Evolutionary conservation across 2,888 invertebrate species (phyloP).

Genomic region (Cantharis rustica): DNA sequence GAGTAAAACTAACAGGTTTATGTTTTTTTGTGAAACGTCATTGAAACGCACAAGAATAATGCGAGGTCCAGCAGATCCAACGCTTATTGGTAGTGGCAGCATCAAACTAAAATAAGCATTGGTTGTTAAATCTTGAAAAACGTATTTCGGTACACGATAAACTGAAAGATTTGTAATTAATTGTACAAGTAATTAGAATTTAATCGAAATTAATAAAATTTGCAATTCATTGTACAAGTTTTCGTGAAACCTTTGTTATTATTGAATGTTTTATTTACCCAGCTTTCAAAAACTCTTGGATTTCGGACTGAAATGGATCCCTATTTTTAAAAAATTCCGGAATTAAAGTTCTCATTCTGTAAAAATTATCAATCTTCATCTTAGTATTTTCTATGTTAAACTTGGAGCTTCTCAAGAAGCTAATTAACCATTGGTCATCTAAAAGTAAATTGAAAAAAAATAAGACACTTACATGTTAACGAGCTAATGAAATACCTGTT

Average conservation of each 20-base stretch:
- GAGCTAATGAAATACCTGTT: slow-evolving; percentile 54
- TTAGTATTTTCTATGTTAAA: slow-evolving; percentile 61
- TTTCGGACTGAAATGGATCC: slow-evolving; percentile 52
- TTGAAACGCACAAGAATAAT: neutral
- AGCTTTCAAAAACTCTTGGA: slow-evolving; percentile 46
- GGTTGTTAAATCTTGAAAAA: neutral
- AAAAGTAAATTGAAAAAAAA: slow-evolving; percentile 7
- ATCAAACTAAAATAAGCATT: neutral
- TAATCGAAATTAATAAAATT: too few relatives aligned
- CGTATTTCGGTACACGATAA: neutral
- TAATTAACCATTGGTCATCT: slow-evolving; percentile 61
- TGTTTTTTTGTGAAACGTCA: neutral
- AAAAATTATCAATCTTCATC: slow-evolving; percentile 63
- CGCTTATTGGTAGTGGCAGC: neutral
- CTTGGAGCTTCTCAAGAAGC: slow-evolving; percentile 62
- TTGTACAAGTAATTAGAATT: too few relatives aligned
- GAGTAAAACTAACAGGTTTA: neutral
- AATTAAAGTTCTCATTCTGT: slow-evolving; percentile 61
- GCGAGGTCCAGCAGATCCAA: neutral
- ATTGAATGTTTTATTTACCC: slow-evolving; percentile 50
- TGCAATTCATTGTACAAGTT: too few relatives aligned
- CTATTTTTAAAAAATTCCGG: slow-evolving; percentile 63
- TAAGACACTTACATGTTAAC: neutral
- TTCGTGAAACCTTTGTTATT: too few relatives aligned
- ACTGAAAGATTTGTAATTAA: too few relatives aligned